Percentiles rank a stretch among this genome's conserved stretches.
phyloP scores from a whole-genome alignment of 2,797 vertebrate genomes.

The Anguilla anguilla region DNA sequence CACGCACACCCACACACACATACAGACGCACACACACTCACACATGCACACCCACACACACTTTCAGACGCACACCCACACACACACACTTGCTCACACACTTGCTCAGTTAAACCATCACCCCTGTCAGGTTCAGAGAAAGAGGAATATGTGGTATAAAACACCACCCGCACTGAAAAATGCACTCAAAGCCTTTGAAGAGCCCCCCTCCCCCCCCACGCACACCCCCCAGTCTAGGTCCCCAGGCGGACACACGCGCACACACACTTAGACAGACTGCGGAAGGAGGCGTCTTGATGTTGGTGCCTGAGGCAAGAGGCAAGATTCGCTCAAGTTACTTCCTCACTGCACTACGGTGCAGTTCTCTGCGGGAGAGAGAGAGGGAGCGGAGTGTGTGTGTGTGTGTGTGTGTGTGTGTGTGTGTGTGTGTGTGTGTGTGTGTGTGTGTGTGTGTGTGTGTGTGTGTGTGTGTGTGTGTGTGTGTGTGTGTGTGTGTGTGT shows the following conservation, averaged over 20 bases:
- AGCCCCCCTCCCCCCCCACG: neutral
- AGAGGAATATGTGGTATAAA: neutral
- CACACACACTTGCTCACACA: neutral
- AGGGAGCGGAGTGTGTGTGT: neutral
- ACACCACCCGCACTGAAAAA: constrained; percentile 6
- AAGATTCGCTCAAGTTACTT: constrained; percentile 14
- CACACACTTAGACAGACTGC: neutral
- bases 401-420: neutral
- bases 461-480: constrained; percentile 5
- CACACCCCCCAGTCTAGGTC: constrained; percentile 35
- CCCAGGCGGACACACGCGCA: neutral
- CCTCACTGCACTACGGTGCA: neutral
- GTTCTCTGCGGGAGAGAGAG: neutral
- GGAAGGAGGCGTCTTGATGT: constrained; percentile 6
- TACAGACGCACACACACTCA: neutral
- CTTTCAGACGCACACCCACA: neutral
- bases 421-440: neutral
- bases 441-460: neutral
- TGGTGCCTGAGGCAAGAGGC: constrained; percentile 9
- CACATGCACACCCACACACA: neutral
- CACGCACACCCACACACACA: neutral
- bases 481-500: neutral
- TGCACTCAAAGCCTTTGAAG: neutral
- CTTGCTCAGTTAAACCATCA: neutral
- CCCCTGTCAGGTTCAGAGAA: neutral